Evolutionary conservation across 2,113 vertebrate species (phyloP), one percentile per base, ranked within the genome.

Genomic region (Urocynchramus pylzowi): DNA sequence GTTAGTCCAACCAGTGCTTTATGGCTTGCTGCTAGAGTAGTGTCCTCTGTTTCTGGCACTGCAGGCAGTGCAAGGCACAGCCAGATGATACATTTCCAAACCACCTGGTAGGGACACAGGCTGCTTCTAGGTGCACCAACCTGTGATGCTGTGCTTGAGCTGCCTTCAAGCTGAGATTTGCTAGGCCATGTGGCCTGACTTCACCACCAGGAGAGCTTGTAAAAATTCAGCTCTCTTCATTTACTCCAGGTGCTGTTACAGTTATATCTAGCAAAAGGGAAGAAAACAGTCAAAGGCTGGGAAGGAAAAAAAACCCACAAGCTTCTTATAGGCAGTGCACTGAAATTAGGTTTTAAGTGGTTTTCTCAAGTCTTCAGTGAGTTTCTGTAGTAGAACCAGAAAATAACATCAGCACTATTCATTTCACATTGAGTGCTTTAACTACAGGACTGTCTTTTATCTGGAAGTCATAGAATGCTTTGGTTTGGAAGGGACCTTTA

Each of bases 31-130:
- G 18, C 56, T 84, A 30, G 20, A 42, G 19, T 39, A 26, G 13
- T 1, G 1, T 63, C 4, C 7, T 77, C 21, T 1, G 0, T 84
- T 16, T 24, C 12, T 1, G 2, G 39, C 0, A 0, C 23, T 47
- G 12, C 9, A 39, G 44, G 44, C 49, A 39, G 6, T 9, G 16
- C 30, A n/a, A 23, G 35, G n/a, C 60, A 44, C 73, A 73, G 24
- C 18, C n/a, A 70, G 17, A 24, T 1, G 7, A 5, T 52, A 2
- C 1, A 1, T 77, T 80, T 87, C 39, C 27, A 42, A 16, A 30
- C 14, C 35, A 33, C 23, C 49, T 21, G 10, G 8, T 24, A 61
- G 39, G 13, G 37, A 7, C 10, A 12, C 27, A 33, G 52, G 16
- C 47, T 76, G 22, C 10, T 76, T 33, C 3, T 12, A 16, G 28